Conservation (phyloP, 1,140 invertebrate genomes). For the Batillaria attramentaria region DNA sequence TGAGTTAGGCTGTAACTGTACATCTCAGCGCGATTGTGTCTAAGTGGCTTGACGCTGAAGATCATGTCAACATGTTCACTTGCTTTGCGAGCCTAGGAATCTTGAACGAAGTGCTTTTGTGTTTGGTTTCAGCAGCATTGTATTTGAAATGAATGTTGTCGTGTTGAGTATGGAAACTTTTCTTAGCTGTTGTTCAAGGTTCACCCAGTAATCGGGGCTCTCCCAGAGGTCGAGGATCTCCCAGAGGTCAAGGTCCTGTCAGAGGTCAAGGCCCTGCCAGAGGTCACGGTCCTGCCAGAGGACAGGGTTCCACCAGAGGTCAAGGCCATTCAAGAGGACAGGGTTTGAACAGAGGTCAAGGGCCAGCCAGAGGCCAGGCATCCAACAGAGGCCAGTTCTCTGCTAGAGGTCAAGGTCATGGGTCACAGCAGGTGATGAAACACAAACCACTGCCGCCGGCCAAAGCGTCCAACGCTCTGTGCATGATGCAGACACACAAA, state of each 20-base stretch:
- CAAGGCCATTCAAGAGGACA: no score
- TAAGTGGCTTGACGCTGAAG: background rate
- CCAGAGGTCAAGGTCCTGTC: background rate
- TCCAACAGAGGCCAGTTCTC: background rate
- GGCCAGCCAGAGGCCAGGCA: background rate
- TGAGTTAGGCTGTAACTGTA: no score
- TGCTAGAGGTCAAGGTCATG: background rate
- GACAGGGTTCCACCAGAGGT: background rate
- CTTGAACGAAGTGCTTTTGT: no score
- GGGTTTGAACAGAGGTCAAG: background rate
- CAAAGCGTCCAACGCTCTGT: background rate
- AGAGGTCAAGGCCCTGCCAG: constrained; percentile 8
- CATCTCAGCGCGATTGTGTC: no score
- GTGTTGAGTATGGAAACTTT: no score
- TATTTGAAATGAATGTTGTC: no score
- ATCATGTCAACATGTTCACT: background rate
- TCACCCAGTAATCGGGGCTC: background rate
- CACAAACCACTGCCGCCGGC: background rate
- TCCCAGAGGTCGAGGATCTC: background rate
- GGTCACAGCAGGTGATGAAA: background rate
- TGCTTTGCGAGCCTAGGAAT: background rate
- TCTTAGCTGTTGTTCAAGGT: no score
- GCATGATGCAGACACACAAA: background rate
- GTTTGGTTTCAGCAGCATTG: no score
- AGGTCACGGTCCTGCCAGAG: background rate